A percentile compares a stretch with the other conserved stretches of the same genome.
These are phyloP conservation scores for human (Homo sapiens) DNA, from an alignment of 2,113 vertebrate species.

Conservation along the genomic window GRCh38 chr18:12080001-12080500, in stretches of 20 bases:
- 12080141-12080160: not conserved
- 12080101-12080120: not conserved
- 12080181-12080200: not conserved
- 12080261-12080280: not conserved
- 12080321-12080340: not conserved
- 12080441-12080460: not conserved
- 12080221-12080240: not conserved
- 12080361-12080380: not conserved
- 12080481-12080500: not conserved
- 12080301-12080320: not conserved
- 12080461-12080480: not conserved
- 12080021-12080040: constrained; percentile 21
- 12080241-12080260: not conserved
- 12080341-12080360: not conserved
- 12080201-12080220: not conserved
- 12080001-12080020: not conserved
- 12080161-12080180: not conserved
- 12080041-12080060: not conserved
- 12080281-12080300: not conserved
- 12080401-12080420: not conserved
- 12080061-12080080: not conserved
- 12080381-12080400: not conserved
- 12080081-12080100: not conserved
- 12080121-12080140: not conserved
- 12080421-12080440: not conserved